A percentile compares a stretch with the other conserved stretches of the same genome.
These are phyloP conservation scores for Cenopis cana DNA, from an alignment of 2,888 invertebrate genomes.

Conservation along the genomic window DNA sequence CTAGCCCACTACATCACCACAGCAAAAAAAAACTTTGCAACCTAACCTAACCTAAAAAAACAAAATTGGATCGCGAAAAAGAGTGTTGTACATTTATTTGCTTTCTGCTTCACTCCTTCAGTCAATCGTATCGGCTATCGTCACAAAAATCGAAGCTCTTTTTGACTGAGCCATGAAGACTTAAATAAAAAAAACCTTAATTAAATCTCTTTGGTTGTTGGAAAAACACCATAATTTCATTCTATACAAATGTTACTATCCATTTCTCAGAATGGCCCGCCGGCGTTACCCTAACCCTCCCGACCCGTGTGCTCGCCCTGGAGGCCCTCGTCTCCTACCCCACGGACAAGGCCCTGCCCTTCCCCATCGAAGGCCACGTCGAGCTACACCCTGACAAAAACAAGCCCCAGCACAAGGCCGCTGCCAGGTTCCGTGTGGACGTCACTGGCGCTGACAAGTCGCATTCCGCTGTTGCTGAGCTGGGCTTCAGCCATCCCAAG, in stretches of 20 bases:
- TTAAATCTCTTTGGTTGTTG: neutral
- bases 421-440: slow-evolving; percentile 83
- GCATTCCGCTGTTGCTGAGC: slow-evolving; percentile 81
- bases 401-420: slow-evolving; percentile 88
- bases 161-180: neutral
- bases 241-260: neutral
- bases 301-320: slow-evolving; percentile 87
- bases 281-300: slow-evolving; percentile 87
- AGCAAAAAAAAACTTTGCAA: too few relatives aligned
- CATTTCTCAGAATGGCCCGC: slow-evolving; percentile 64
- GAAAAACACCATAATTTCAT: too few relatives aligned
- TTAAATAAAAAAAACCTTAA: too few relatives aligned
- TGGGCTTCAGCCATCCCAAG: slow-evolving; percentile 88
- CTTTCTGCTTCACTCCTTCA: too few relatives aligned
- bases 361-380: slow-evolving; percentile 87
- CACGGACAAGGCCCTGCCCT: slow-evolving; percentile 74
- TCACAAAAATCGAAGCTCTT: neutral
- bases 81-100: too few relatives aligned
- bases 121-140: neutral
- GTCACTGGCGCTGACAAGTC: slow-evolving; percentile 77
- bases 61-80: too few relatives aligned
- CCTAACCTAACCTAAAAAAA: too few relatives aligned
- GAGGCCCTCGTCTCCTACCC: slow-evolving; percentile 84
- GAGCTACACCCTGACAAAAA: slow-evolving; percentile 89
- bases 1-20: too few relatives aligned